phyloP scores from a whole-genome alignment of 2,113 vertebrate species.

The Scomber japonicus region DNA sequence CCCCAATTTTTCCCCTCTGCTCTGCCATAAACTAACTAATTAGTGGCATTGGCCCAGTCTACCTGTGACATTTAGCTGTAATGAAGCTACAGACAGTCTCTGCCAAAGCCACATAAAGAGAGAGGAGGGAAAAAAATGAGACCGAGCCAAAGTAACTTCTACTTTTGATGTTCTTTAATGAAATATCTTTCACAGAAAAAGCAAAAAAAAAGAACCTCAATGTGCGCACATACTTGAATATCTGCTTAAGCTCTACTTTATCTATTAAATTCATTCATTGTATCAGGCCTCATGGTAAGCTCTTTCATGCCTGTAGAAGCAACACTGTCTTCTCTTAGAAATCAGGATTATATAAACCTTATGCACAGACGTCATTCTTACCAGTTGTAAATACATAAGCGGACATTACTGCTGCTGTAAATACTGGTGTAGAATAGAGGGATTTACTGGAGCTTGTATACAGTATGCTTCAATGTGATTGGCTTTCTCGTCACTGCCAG shows the following conservation, averaged over 20 bases:
- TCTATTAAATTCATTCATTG: conserved; percentile 3
- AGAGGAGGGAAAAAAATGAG: conserved; percentile 5
- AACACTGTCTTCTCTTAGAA: not conserved
- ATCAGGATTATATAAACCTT: conserved; percentile 1
- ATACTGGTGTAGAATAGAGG: not conserved
- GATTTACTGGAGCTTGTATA: not conserved
- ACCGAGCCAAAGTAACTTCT: not conserved
- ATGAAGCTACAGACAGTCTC: conserved; percentile 42
- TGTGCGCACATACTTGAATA: not conserved
- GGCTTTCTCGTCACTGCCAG: not conserved
- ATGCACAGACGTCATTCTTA: not conserved
- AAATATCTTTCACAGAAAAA: conserved; percentile 20
- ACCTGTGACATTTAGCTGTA: conserved; percentile 48
- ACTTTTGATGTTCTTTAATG: conserved; percentile 25
- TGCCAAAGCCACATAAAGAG: conserved; percentile 17
- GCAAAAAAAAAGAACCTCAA: not conserved
- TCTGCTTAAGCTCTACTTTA: not conserved
- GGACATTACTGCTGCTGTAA: conserved; percentile 16
- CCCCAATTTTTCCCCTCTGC: conserved; percentile 28
- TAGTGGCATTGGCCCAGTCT: conserved; percentile 30
- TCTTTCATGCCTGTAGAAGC: not conserved
- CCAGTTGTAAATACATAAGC: not conserved
- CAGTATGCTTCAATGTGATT: not conserved
- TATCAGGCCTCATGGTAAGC: not conserved
- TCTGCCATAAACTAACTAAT: conserved; percentile 50